A percentile compares a stretch with the other conserved stretches of the same genome.
Conservation (phyloP, 2,113 vertebrate genomes). For the Collichthys lucidus region DNA sequence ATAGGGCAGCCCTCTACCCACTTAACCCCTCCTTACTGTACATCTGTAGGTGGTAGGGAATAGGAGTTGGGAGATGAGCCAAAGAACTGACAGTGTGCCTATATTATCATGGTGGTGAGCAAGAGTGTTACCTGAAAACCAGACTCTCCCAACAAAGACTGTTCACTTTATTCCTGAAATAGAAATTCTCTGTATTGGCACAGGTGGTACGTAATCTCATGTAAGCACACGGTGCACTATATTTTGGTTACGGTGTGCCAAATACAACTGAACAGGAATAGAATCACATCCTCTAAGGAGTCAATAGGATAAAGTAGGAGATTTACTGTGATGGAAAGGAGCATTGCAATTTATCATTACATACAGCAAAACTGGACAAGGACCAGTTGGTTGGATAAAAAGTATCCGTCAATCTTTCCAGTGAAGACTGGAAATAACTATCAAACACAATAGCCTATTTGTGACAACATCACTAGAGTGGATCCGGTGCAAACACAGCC, state of each 20-base stretch:
- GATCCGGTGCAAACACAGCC: background rate
- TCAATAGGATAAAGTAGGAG: background rate
- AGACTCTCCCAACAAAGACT: background rate
- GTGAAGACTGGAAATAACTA: background rate
- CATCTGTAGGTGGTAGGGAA: constrained; percentile 18
- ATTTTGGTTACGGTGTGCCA: background rate
- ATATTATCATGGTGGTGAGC: background rate
- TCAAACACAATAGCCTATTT: background rate
- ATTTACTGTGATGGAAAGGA: background rate
- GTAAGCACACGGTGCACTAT: background rate
- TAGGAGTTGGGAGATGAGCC: constrained; percentile 14
- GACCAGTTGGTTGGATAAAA: background rate
- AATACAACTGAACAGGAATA: constrained; percentile 10
- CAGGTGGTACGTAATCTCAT: constrained; percentile 15
- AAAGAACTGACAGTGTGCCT: constrained; percentile 17
- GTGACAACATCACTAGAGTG: background rate
- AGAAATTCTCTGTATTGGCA: constrained; percentile 4
- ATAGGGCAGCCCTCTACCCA: background rate
- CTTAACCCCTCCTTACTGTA: constrained; percentile 39
- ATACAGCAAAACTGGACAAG: background rate
- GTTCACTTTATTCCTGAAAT: constrained; percentile 19
- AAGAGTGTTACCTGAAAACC: constrained; percentile 5
- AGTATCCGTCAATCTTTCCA: background rate
- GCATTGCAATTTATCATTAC: background rate
- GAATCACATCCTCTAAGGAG: background rate